Evolutionary conservation across 2,113 vertebrate genomes (phyloP).

Genomic region (Symphodus melops): DNA sequence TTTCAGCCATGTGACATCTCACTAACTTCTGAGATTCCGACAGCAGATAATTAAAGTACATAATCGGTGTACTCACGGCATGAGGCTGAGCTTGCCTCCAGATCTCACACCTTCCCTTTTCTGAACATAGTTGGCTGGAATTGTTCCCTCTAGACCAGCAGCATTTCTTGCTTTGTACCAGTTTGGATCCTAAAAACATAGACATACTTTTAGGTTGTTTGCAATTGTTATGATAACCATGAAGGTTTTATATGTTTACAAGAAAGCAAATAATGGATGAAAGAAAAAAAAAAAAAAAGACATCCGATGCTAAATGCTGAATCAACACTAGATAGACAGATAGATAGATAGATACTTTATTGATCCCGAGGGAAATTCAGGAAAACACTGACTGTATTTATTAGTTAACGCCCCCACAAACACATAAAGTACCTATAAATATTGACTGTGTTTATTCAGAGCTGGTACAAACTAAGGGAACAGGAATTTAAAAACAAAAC

Average conservation of each 20-base stretch:
- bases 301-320: no score
- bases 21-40: constrained; percentile 2
- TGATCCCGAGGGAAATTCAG: no score
- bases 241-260: neutral
- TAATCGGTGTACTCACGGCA: constrained; percentile 91
- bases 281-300: no score
- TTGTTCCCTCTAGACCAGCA: constrained; percentile 92
- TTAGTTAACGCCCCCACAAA: no score
- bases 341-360: no score
- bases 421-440: no score
- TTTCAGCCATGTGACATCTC: constrained; percentile 23
- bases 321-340: no score
- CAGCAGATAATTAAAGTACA: neutral
- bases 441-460: no score
- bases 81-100: constrained; percentile 94
- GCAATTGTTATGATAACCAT: neutral
- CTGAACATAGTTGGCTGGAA: constrained; percentile 97
- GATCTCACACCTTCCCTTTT: constrained; percentile 94
- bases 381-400: no score
- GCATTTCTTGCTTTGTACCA: constrained; percentile 99
- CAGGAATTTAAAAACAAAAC: no score
- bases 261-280: no score
- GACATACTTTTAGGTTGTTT: neutral
- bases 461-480: no score
- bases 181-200: constrained; percentile 90